Evolutionary conservation across 2,797 vertebrate species (phyloP), one percentile per base, ranked within the genome.

Genomic region (Danio choprae): DNA sequence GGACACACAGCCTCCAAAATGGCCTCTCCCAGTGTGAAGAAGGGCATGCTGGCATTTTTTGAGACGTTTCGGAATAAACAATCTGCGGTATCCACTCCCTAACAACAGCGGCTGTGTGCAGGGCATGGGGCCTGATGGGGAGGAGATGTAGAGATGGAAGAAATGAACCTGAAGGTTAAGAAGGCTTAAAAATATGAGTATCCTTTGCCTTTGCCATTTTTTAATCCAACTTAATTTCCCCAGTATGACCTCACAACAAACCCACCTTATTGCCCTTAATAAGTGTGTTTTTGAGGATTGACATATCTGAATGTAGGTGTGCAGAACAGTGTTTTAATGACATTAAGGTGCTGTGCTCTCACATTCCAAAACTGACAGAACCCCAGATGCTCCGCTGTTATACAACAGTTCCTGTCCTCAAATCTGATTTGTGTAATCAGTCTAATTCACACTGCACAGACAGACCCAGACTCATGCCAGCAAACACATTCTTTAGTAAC

Each of bases 61-160:
- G 96, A 97, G 86, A 93, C 95, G 9, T 95, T 97, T 85, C 93
- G 95, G 56, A 95, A 95, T 85, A 95, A 96, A 88, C 96, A 95
- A 29, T 87, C 96, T 16, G 89, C 93, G 50, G 92, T 95, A 16
- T 95, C 94, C 63, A 90, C 90, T 71, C 91, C 94, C 7, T 95
- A 92, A 84, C 73, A 41, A 81, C 20, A 53, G 41, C 15, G 7
- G 44, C 43, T 74, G 67, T 16, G 44, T 65, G 58, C 50, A 40
- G 60, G 12, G 22, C 60, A 68, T 69, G 85, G 38, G 82, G 83
- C 70, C 20, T 71, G 29, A 67, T 13, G 40, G 41, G 51, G 9
- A n/a, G 22, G 38, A 20, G 16, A 12, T 43, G 60, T 48, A n/a
- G 58, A 46, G 7, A 20, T 64, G 11, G 73, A 16, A 65, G 4